phyloP scores from a whole-genome alignment of 2,888 invertebrate genomes.

The Drosophila mayaguana region DNA sequence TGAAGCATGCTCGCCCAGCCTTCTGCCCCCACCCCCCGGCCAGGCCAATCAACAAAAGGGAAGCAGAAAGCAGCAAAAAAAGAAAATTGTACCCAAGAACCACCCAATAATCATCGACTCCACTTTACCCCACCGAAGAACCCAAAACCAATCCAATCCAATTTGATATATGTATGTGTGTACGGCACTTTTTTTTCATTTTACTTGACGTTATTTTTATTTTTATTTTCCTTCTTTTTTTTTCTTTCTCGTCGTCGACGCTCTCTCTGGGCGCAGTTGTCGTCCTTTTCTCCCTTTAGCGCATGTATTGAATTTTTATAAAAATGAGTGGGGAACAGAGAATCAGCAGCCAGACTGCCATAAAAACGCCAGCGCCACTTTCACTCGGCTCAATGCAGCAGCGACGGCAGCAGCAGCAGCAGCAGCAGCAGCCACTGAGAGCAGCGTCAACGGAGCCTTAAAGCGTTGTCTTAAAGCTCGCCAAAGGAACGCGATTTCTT shows the following conservation, averaged over 20 bases:
- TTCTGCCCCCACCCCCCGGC: neutral
- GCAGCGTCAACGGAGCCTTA: constrained; percentile 28
- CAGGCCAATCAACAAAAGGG: constrained; percentile 41
- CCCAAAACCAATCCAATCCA: constrained; percentile 78
- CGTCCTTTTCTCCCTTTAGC: constrained; percentile 57
- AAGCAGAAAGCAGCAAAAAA: neutral
- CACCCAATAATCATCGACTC: constrained; percentile 69
- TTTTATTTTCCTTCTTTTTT: neutral
- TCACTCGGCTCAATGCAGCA: constrained; percentile 67
- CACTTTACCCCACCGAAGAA: constrained; percentile 46
- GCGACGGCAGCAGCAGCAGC: constrained; percentile 1
- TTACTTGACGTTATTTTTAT: constrained; percentile 12
- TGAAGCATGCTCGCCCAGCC: constrained; percentile 46
- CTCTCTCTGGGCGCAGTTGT: constrained; percentile 47
- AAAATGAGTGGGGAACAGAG: constrained; percentile 51
- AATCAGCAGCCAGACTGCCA: constrained; percentile 62
- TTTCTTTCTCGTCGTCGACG: neutral
- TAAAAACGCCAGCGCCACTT: constrained; percentile 67
- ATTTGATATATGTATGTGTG: constrained; percentile 61
- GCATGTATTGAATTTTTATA: constrained; percentile 66
- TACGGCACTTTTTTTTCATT: constrained; percentile 26
- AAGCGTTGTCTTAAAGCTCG: constrained; percentile 63
- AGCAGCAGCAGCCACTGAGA: constrained; percentile 31
- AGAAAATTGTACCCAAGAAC: constrained; percentile 18
- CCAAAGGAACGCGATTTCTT: constrained; percentile 35